These are phyloP conservation scores for Alouatta palliata DNA, from an alignment of 2,113 vertebrate species.

Conservation along the genomic window DNA sequence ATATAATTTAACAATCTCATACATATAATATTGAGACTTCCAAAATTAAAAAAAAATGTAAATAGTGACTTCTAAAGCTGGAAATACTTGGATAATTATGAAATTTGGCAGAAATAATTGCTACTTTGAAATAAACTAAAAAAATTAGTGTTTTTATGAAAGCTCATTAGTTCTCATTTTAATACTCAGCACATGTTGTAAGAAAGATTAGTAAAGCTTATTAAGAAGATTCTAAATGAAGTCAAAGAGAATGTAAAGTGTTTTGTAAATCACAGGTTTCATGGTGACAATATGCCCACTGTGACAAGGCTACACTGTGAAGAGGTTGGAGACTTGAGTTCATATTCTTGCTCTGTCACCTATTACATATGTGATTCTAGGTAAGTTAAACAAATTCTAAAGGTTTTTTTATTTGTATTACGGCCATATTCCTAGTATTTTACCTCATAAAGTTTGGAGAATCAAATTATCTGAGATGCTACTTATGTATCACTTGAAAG, in stretches of 20 bases:
- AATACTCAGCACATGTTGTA: neutral
- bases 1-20: neutral
- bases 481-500: neutral
- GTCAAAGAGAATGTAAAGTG: neutral
- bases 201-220: neutral
- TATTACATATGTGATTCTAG: fast-evolving
- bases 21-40: neutral
- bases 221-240: neutral
- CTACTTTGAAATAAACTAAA: neutral
- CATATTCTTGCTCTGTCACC: neutral
- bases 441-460: neutral
- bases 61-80: neutral
- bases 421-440: neutral
- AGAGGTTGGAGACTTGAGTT: neutral
- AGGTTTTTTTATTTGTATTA: neutral
- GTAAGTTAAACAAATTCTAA: neutral
- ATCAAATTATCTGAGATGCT: neutral
- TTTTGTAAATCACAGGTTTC: neutral
- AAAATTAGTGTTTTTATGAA: neutral
- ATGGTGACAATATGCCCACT: fast-evolving
- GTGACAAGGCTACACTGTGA: neutral
- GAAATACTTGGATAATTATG: neutral
- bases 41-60: neutral
- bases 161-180: neutral
- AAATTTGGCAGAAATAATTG: neutral